Base-by-base conservation (phyloP, 2,113 vertebrate species). In the Falcunculus frontatus region DNA sequence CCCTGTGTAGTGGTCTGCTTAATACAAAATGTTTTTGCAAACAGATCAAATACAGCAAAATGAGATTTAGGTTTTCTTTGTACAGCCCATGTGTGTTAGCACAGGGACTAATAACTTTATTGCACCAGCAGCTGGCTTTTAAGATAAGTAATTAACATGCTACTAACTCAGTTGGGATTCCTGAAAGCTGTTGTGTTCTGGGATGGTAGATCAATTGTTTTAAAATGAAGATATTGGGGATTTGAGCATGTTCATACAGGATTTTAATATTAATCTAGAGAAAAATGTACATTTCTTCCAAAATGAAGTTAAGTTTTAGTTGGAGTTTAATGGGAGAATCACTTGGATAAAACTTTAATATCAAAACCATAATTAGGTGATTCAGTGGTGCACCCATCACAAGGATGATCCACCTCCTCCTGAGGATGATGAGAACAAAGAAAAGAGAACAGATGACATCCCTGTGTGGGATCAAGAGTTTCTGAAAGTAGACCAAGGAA, bases 391-490 rank as follows among this genome's bases (percentile, higher is more conserved):
- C 97, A 99, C 99, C 85, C 99, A 99, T 96, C 99, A 99, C 98
- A 99, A 99, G 98, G 99, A 99, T 95, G 99, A 99, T 94, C 99
- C 99, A 37, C 99, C 99, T 98, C 99, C 99, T 69, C 99, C 99
- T 22, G 99, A 99, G 97, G 99, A 99, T 46, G 99, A 99, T 89
- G 99, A 99, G 97, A 99, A 99, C 98, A 99, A 99, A 97, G 99
- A 99, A 89, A 99, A 99, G 94, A 98, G 99, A 97, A 99, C 99
- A 50, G 99, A 99, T 93, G 99, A 99, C 97, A 99, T 99, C 96
- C 99, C 99, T 59, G 99, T 99, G 69, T 99, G 99, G 99, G 99
- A 99, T 98, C 99, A 99, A 97, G 99, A 99, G 97, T 99, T 99
- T 97, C 99, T 99, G 90, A 99, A 99, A 98, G 99, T 99, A 96